phyloP scores from a whole-genome alignment of 2,797 vertebrate genomes.

The Muscicapa comitata region DNA sequence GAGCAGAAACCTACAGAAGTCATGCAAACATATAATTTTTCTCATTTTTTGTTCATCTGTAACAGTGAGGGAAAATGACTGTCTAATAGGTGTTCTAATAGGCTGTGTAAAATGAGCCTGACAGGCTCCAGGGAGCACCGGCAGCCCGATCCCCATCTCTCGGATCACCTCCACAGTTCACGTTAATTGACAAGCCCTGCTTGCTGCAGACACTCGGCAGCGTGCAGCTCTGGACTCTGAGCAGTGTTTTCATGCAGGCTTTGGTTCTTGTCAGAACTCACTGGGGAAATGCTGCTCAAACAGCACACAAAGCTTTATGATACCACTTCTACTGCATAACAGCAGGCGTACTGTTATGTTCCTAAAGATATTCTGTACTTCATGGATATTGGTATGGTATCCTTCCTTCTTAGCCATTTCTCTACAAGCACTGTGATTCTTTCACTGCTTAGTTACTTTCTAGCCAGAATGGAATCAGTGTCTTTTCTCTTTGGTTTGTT shows the following conservation, averaged over 20 bases:
- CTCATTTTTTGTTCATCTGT: conserved; percentile 19
- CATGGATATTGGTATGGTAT: fast-evolving
- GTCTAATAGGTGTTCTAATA: not conserved
- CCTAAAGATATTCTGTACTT: not conserved
- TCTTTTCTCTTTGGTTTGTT: not conserved
- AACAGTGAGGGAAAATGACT: not conserved
- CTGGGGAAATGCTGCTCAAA: not conserved
- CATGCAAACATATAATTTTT: not conserved
- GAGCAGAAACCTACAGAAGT: not conserved
- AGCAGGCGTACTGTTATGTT: not conserved
- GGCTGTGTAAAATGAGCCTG: not conserved
- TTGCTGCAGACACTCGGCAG: not conserved
- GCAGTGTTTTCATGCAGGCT: fast-evolving
- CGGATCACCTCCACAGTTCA: not conserved
- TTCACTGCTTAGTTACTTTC: not conserved
- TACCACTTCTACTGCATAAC: fast-evolving
- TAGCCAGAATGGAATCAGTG: not conserved
- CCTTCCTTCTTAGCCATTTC: not conserved
- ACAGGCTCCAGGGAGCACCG: not conserved
- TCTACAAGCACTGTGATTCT: not conserved
- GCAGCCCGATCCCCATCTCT: not conserved
- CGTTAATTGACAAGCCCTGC: not conserved
- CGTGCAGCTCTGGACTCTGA: fast-evolving
- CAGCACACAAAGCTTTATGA: not conserved
- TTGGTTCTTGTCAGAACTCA: not conserved